phyloP scores from a whole-genome alignment of 1,140 invertebrate species.

The Drosophila simulans region DNA sequence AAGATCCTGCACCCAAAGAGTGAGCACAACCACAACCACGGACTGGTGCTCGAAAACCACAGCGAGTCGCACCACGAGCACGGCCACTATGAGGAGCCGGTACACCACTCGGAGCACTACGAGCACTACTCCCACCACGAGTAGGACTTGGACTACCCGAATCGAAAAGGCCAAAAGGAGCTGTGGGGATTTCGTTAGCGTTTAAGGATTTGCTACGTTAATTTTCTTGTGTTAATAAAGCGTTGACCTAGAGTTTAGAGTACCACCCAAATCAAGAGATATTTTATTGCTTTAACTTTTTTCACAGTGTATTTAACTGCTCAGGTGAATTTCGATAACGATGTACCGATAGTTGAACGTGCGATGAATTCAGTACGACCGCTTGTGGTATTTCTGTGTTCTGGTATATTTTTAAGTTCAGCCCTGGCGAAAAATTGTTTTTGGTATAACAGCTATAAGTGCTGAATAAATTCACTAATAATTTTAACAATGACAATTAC shows the following conservation, averaged over 20 bases:
- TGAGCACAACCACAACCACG: constrained; percentile 86
- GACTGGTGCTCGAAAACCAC: constrained; percentile 86
- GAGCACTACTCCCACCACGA: constrained; percentile 79
- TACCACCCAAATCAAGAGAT: constrained; percentile 5
- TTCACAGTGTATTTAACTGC: too few species aligned
- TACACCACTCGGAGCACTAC: constrained; percentile 75
- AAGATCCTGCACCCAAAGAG: constrained; percentile 87
- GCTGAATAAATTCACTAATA: too few species aligned
- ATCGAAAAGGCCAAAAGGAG: constrained; percentile 58
- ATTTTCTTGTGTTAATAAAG: constrained; percentile 52
- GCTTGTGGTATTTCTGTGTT: too few species aligned
- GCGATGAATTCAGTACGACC: too few species aligned
- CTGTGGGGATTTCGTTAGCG: constrained; percentile 34
- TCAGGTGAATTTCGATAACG: too few species aligned
- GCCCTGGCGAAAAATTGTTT: too few species aligned
- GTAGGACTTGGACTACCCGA: constrained; percentile 18
- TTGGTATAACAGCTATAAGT: too few species aligned
- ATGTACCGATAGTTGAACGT: too few species aligned
- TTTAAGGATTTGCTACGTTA: constrained; percentile 35
- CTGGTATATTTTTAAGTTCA: too few species aligned
- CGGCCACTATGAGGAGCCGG: constrained; percentile 83
- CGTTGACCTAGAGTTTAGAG: constrained; percentile 23
- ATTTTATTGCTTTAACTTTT: neutral
- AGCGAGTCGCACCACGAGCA: constrained; percentile 86
- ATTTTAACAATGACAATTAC: too few species aligned